phyloP scores from a whole-genome alignment of 2,113 vertebrate species.

The Dasyurus viverrinus region DNA sequence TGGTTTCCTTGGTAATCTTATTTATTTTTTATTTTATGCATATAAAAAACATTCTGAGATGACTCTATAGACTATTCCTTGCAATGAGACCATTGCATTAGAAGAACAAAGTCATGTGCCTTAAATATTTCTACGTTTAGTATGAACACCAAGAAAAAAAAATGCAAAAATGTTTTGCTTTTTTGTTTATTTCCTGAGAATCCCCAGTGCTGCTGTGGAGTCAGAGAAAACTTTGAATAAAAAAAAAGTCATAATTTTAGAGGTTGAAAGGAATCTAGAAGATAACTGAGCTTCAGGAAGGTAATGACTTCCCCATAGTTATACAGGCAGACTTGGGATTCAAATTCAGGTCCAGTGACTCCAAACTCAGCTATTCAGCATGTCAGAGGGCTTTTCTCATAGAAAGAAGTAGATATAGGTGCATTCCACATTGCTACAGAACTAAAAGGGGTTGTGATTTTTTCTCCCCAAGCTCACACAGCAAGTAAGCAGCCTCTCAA shows the following conservation, averaged over 20 bases:
- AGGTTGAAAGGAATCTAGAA: not conserved
- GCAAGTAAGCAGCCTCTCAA: not conserved
- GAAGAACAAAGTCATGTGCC: not conserved
- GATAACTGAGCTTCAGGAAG: not conserved
- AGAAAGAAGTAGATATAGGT: not conserved
- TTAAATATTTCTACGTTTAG: not conserved
- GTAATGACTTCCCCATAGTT: conserved; percentile 7
- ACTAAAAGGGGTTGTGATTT: not conserved
- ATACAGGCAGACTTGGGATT: not conserved
- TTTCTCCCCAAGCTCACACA: not conserved
- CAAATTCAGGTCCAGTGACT: not conserved
- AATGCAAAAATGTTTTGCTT: not conserved
- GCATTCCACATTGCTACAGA: not conserved
- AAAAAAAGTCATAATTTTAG: not conserved
- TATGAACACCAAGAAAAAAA: not conserved
- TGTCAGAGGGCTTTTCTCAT: not conserved
- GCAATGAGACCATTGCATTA: not conserved
- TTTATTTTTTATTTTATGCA: not conserved
- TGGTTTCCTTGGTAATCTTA: not conserved
- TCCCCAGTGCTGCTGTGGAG: not conserved
- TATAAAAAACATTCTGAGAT: not conserved
- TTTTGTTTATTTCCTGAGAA: not conserved
- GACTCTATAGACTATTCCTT: no score
- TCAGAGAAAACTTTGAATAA: not conserved
- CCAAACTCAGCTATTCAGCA: not conserved